Evolutionary conservation across 2,797 vertebrate species (phyloP).

Genomic region (Darevskia mixta): DNA sequence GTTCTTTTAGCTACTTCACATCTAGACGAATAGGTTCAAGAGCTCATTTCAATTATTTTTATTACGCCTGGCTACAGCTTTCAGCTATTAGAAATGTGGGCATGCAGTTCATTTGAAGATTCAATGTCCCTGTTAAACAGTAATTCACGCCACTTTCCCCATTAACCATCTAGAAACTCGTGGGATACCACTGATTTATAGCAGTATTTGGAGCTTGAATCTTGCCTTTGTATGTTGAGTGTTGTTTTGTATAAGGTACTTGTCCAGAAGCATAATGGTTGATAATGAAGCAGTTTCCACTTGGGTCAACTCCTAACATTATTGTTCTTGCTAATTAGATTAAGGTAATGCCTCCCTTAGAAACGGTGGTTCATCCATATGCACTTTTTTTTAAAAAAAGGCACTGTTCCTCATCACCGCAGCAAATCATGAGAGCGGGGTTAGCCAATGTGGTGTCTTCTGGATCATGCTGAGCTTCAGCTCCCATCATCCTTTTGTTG

Average conservation of each 20-base stretch:
- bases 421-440: neutral
- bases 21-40: slow-evolving; percentile 69
- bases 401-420: neutral
- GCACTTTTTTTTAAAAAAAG: neutral
- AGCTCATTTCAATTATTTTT: slow-evolving; percentile 79
- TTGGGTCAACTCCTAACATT: slow-evolving; percentile 21
- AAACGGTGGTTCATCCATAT: slow-evolving; percentile 10
- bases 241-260: slow-evolving; percentile 42
- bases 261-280: slow-evolving; percentile 25
- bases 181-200: slow-evolving; percentile 63
- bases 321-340: slow-evolving; percentile 17
- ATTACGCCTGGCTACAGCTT: slow-evolving; percentile 71
- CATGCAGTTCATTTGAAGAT: slow-evolving; percentile 78
- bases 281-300: slow-evolving; percentile 48
- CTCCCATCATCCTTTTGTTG: neutral
- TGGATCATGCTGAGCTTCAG: neutral
- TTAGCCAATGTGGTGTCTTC: too few species aligned
- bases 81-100: slow-evolving; percentile 76
- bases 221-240: slow-evolving; percentile 37
- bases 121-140: slow-evolving; percentile 72
- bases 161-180: slow-evolving; percentile 51
- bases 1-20: slow-evolving; percentile 62
- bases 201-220: slow-evolving; percentile 6
- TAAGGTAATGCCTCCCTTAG: slow-evolving; percentile 11
- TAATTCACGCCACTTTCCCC: slow-evolving; percentile 58